These are phyloP conservation scores for Chloromyia formosa DNA, from an alignment of 2,888 invertebrate genomes.

Conservation along the genomic window DNA sequence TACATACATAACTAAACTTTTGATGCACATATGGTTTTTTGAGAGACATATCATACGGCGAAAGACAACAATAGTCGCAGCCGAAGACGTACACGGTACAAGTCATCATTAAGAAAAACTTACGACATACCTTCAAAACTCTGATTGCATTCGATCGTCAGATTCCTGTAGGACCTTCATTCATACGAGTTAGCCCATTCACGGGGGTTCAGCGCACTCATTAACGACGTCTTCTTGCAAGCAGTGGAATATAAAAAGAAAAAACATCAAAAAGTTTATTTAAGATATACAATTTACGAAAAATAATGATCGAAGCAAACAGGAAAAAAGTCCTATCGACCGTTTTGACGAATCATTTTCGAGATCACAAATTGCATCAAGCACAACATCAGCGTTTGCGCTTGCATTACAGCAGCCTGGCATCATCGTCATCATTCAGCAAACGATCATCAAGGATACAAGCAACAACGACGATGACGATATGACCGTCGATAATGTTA, in stretches of 20 bases:
- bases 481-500: conserved; percentile 12
- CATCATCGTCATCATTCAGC: conserved; percentile 2
- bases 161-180: not conserved
- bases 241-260: no score
- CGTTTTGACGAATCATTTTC: conserved; percentile 33
- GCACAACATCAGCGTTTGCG: not conserved
- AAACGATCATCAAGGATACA: conserved; percentile 9
- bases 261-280: not conserved
- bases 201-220: conserved; percentile 16
- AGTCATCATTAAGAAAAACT: conserved; percentile 17
- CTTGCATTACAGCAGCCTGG: not conserved
- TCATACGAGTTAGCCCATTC: not conserved
- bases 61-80: conserved; percentile 6
- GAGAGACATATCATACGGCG: not conserved
- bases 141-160: conserved; percentile 11
- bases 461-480: not conserved
- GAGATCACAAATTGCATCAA: conserved; percentile 33
- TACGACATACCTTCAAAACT: conserved; percentile 9
- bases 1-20: not conserved
- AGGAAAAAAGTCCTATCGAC: not conserved
- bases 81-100: not conserved
- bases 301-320: conserved; percentile 27
- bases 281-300: conserved; percentile 35
- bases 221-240: conserved; percentile 6
- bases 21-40: not conserved